Base-by-base conservation (phyloP, 2,888 invertebrate genomes). In the Vanessa cardui region DNA sequence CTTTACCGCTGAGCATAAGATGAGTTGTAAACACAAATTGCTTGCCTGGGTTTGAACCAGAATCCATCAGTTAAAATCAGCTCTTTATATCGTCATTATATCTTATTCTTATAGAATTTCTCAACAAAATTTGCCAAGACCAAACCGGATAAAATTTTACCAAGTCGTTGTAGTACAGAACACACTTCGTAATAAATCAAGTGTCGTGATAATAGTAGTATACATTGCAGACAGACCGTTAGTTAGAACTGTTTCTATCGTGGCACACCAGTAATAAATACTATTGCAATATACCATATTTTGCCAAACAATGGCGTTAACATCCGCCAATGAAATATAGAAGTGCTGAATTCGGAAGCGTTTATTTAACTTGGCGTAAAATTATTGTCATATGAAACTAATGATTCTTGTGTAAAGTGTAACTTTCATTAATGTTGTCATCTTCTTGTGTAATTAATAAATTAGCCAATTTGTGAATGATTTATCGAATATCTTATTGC, bases 261-360 rank as follows among this genome's bases (percentile, higher is more conserved):
- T 39, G 18, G 39, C n/a, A 56, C 39, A 56, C 56, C 56, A 56
- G 56, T 18, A 56, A 56, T 56, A 56, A 56, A 56, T 56, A 56
- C 56, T 39, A 39, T 39, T 39, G 56, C 39, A 56, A 56, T 56
- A 56, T 56, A 56, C 33, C 56, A 56, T 56, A 56, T 56, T 56
- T 56, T 56, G 56, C 33, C 56, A 39, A 33, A 56, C 56, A 56
- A 56, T 56, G 26, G 33, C 56, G 33, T 9, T 18, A 33, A n/a
- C 16, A 47, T 47, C 18, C n/a, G 16, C 39, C 39, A 56, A 31
- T 56, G 56, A 56, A 18, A 39, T 56, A 56, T 56, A 56, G 56
- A 56, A 39, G 33, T 18, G 18, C n/a, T 4, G 33, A 8, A 56
- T 56, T 15, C 56, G n/a, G 56, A 56, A 39, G 12, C 33, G 56